Evolutionary conservation across 2,888 invertebrate species (phyloP), one percentile per base, ranked within the genome.

Genomic region (Ellobium chinense): DNA sequence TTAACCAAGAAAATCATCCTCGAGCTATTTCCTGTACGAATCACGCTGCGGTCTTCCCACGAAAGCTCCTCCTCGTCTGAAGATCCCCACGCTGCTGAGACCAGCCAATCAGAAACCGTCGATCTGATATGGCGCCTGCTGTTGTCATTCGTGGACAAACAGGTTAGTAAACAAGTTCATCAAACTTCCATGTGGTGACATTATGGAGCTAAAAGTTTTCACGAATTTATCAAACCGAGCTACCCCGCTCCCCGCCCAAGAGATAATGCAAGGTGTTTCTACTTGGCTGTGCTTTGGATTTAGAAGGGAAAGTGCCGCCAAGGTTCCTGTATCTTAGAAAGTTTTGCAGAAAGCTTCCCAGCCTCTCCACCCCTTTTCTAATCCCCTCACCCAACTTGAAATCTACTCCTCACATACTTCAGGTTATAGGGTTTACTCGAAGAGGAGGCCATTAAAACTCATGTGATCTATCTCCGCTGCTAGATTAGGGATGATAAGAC

Each of bases 121-220:
- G 60, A 24, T 36, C 58, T 12, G 58, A 31, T 54, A 56, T 72
- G 72, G 72, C 72, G 60, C 72, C 72, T 27, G 24, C 58, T 60
- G 60, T 54, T 54, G 70, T 36, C 72, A 60, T 60, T 36, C 58
- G 36, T 21, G 14, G 27, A 60, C 72, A 56, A 72, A 72, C 58
- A 56, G 12, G 31, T 37, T 72, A 14, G 31, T 56, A 72, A 72
- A 72, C 72, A 72, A 24, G 58, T 58, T 72, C 72, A 72, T 72
- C 72, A 58, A 72, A 36, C 21, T 36, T 24, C 60, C 36, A 5
- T 18, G 34, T 27, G 34, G 31, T 36, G 34, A 37, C 34, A 36
- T n/a, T 36, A 24, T 29, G 60, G 24, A 56, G 37, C 60, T 24
- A 14, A n/a, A 36, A 36, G 72, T 72, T 72, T 18, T 56, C 3